Conservation (phyloP, 2,113 vertebrate species). For the Panurus biarmicus region DNA sequence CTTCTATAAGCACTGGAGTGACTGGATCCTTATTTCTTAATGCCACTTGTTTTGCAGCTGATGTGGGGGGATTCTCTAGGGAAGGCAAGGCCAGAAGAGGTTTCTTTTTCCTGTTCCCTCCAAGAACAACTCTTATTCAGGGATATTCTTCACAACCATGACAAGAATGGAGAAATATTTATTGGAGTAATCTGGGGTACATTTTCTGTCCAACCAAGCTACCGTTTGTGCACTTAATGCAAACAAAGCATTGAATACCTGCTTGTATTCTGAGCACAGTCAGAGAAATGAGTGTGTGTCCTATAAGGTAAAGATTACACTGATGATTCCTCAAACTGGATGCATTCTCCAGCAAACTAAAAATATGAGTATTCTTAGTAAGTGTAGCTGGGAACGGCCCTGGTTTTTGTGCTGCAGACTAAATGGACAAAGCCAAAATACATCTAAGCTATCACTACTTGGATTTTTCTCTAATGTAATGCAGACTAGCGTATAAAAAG, state of each 20-base stretch:
- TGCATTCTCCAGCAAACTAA: background rate
- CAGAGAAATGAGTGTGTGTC: background rate
- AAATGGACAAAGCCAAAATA: background rate
- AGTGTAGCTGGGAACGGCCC: background rate
- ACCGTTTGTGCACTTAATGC: background rate
- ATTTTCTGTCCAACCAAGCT: background rate
- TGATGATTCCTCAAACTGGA: background rate
- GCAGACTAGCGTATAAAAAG: background rate
- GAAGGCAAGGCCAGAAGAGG: background rate
- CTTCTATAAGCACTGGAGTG: background rate
- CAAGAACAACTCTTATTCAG: background rate
- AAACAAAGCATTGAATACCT: background rate
- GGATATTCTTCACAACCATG: background rate
- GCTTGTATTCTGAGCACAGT: background rate
- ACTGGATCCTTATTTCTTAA: background rate
- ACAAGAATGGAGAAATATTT: background rate
- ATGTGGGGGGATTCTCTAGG: background rate
- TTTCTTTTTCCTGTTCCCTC: background rate
- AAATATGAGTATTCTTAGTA: background rate
- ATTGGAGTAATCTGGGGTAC: background rate
- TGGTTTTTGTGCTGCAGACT: background rate
- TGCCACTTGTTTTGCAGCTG: background rate
- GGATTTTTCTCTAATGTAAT: background rate
- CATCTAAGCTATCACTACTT: background rate
- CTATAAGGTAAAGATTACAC: background rate